A percentile compares a stretch with the other conserved stretches of the same genome.
phyloP scores from a whole-genome alignment of 2,113 vertebrate species.

The Anarrhichthys ocellatus region DNA sequence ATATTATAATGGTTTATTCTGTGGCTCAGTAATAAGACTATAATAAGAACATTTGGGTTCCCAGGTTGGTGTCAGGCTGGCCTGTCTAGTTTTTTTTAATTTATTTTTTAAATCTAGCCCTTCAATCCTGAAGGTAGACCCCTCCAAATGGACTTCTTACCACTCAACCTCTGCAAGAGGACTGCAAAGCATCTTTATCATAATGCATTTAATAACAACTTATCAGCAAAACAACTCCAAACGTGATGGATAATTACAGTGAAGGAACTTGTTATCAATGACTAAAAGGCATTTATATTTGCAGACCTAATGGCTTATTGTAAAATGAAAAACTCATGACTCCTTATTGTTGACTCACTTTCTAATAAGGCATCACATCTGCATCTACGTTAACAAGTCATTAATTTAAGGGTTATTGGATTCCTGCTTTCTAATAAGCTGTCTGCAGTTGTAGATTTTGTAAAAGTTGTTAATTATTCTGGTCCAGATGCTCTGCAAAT shows the following conservation, averaged over 20 bases:
- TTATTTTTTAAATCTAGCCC: neutral
- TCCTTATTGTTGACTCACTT: neutral
- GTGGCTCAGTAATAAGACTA: neutral
- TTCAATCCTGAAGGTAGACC: neutral
- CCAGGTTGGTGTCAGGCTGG: neutral
- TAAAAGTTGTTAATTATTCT: too few species aligned
- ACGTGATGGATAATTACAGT: neutral
- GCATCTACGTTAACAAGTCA: neutral
- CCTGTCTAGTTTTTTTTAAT: neutral
- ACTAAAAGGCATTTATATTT: neutral
- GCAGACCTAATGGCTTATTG: neutral
- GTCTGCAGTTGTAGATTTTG: neutral
- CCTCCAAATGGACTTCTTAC: neutral
- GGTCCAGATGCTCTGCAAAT: neutral
- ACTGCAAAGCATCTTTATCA: neutral
- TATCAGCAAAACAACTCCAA: neutral
- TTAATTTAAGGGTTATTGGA: neutral
- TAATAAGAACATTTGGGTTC: neutral
- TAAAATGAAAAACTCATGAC: neutral
- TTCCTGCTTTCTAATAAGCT: neutral
- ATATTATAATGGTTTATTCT: neutral
- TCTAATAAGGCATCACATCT: neutral
- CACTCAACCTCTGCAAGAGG: neutral
- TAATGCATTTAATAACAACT: neutral
- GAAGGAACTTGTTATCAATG: neutral